Evolutionary conservation across 2,888 invertebrate species (phyloP).

Genomic region (Drosophila barbarae): DNA sequence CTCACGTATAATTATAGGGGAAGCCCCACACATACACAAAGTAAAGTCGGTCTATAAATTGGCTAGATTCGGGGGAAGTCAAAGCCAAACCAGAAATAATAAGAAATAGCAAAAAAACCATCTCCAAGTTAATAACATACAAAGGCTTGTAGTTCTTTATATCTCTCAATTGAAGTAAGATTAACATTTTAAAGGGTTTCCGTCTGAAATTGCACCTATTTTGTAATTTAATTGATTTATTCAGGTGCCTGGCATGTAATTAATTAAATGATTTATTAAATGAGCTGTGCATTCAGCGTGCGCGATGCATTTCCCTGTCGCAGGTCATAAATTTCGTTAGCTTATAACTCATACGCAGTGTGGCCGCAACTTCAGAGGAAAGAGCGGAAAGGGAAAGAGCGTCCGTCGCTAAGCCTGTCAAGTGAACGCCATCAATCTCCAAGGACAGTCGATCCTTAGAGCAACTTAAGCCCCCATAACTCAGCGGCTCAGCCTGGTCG

Average conservation of each 20-base stretch:
- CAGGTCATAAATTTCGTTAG: conserved; percentile 19
- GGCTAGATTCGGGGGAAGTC: background rate
- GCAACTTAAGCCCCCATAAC: conserved; percentile 56
- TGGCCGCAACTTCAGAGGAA: conserved; percentile 6
- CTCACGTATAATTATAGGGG: conserved; percentile 22
- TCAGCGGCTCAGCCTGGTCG: conserved; percentile 50
- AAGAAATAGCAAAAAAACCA: background rate
- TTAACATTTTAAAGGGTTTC: background rate
- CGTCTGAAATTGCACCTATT: background rate
- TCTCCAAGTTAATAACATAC: background rate
- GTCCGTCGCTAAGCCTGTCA: conserved; percentile 48
- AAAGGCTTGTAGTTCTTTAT: background rate
- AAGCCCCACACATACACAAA: background rate
- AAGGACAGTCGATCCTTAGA: conserved; percentile 28
- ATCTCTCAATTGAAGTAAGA: background rate
- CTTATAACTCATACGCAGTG: conserved; percentile 36
- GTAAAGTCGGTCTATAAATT: background rate
- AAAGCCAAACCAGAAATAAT: background rate
- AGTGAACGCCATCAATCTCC: conserved; percentile 58
- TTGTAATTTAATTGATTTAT: background rate
- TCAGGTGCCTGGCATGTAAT: conserved; percentile 30
- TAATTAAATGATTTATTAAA: conserved; percentile 71
- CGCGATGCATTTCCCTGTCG: conserved; percentile 46
- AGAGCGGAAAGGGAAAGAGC: background rate
- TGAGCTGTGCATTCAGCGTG: conserved; percentile 45